Conservation (phyloP, 2,888 invertebrate genomes). For the Osedax frankpressi region DNA sequence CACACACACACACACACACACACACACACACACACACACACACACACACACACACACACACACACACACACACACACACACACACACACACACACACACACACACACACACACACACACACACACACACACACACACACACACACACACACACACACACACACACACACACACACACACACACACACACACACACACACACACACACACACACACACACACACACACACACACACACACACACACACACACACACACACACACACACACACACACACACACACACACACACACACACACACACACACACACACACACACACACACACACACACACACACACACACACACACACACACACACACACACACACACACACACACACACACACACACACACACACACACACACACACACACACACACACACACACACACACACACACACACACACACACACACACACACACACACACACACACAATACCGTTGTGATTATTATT, state of each 20-base stretch:
- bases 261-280: background rate
- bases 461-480: no score
- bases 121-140: background rate
- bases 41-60: background rate
- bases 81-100: background rate
- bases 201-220: background rate
- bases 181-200: background rate
- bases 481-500: no score
- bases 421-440: background rate
- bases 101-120: background rate
- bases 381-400: background rate
- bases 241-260: background rate
- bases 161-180: background rate
- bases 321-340: background rate
- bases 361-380: background rate
- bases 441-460: background rate
- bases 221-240: background rate
- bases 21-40: background rate
- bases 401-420: background rate
- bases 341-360: background rate
- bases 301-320: background rate
- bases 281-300: background rate
- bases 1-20: background rate
- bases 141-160: constrained; percentile 1
- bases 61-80: constrained; percentile 1